phyloP scores from a whole-genome alignment of 2,888 invertebrate species.

The Cephus pygmeus region DNA sequence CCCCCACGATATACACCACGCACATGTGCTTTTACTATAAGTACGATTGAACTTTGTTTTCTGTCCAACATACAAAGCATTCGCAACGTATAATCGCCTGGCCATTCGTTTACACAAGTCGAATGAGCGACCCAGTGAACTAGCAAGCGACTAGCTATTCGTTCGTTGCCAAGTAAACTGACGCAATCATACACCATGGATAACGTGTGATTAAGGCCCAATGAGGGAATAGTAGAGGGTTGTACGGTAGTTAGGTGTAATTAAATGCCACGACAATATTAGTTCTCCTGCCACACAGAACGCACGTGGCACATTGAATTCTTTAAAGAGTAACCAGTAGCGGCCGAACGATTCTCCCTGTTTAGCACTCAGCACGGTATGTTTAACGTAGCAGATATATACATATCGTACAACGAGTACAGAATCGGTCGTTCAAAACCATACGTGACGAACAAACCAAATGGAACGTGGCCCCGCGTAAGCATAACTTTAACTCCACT shows the following conservation, averaged over 20 bases:
- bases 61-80: background rate
- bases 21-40: background rate
- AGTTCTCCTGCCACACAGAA: constrained; percentile 5
- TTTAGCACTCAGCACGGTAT: too few species aligned
- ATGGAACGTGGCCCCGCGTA: background rate
- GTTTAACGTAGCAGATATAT: background rate
- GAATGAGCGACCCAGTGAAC: background rate
- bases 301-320: background rate
- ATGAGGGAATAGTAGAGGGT: background rate
- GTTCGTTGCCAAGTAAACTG: background rate
- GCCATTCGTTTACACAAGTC: background rate
- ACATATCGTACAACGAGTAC: background rate
- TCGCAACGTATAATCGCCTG: background rate
- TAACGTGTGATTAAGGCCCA: background rate
- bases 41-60: background rate
- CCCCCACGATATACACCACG: background rate
- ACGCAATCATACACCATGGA: background rate
- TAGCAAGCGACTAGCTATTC: background rate
- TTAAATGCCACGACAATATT: constrained; percentile 20
- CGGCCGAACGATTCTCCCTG: background rate
- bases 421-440: background rate
- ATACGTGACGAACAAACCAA: background rate
- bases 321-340: background rate
- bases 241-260: constrained; percentile 8
- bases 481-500: background rate